Evolutionary conservation across 2,797 vertebrate species (phyloP).

Genomic region (Sebastes hubbsi): DNA sequence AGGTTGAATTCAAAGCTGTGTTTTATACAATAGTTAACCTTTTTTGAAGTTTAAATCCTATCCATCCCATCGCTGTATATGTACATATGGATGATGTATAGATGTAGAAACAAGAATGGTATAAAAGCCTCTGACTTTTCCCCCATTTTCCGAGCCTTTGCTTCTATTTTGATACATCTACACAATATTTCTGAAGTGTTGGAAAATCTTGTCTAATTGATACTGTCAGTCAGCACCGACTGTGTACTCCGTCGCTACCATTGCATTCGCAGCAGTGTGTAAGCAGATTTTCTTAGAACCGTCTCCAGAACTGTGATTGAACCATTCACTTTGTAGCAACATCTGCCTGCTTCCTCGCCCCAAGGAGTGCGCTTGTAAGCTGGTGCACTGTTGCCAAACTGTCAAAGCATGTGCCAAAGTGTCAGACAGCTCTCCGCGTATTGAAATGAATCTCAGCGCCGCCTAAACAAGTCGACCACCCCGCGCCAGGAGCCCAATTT

Average conservation of each 20-base stretch:
- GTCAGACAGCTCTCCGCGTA: constrained; percentile 31
- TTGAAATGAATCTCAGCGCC: constrained; percentile 19
- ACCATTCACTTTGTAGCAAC: constrained; percentile 49
- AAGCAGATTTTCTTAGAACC: constrained; percentile 25
- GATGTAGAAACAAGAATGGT: neutral
- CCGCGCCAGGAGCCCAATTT: constrained; percentile 25
- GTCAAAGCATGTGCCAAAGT: constrained; percentile 51
- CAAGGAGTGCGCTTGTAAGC: constrained; percentile 8
- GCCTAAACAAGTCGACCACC: constrained; percentile 9
- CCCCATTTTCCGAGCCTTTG: neutral
- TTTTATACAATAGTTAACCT: neutral
- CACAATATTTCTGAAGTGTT: neutral
- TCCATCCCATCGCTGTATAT: accelerated
- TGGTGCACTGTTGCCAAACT: constrained; percentile 41
- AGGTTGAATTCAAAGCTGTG: neutral
- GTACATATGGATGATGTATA: neutral
- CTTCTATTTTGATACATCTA: neutral
- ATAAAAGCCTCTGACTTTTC: neutral
- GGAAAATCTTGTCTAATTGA: neutral
- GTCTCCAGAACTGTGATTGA: constrained; percentile 40
- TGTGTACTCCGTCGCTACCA: neutral
- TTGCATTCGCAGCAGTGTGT: neutral
- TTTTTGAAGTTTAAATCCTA: neutral
- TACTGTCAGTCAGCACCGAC: neutral
- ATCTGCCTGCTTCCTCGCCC: constrained; percentile 44